Evolutionary conservation across 2,888 invertebrate species (phyloP).

Genomic region (Empis livida): DNA sequence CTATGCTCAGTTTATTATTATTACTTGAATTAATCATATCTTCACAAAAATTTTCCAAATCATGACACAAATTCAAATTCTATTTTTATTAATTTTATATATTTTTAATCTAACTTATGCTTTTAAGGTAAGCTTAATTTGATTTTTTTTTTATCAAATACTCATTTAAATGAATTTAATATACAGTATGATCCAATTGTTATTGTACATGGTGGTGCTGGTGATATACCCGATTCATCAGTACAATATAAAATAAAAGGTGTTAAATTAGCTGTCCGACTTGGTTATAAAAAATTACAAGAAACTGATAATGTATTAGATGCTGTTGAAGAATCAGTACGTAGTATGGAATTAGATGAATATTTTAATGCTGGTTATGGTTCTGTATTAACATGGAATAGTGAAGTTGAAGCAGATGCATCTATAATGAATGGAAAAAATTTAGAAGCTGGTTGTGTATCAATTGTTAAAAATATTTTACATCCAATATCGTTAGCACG

Average conservation of each 20-base stretch:
- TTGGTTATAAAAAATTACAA: conserved; percentile 44
- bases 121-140: conserved; percentile 1
- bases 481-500: conserved; percentile 68
- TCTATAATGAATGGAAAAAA: conserved; percentile 64
- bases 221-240: conserved; percentile 50
- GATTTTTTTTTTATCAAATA: conserved; percentile 8
- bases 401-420: conserved; percentile 76
- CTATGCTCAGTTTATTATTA: too few relatives aligned
- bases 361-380: conserved; percentile 75
- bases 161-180: conserved; percentile 14
- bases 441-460: conserved; percentile 58
- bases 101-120: too few relatives aligned
- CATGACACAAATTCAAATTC: too few relatives aligned
- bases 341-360: conserved; percentile 59
- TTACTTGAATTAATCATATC: too few relatives aligned
- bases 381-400: conserved; percentile 60
- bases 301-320: conserved; percentile 46
- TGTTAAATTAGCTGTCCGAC: conserved; percentile 46
- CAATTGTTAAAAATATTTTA: conserved; percentile 55
- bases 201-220: conserved; percentile 71
- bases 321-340: conserved; percentile 65
- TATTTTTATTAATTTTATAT: too few relatives aligned
- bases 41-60: too few relatives aligned
- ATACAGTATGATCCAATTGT: conserved; percentile 42
- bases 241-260: conserved; percentile 50